Conservation (phyloP, 2,113 vertebrate species). For the Emydocephalus ijimae region DNA sequence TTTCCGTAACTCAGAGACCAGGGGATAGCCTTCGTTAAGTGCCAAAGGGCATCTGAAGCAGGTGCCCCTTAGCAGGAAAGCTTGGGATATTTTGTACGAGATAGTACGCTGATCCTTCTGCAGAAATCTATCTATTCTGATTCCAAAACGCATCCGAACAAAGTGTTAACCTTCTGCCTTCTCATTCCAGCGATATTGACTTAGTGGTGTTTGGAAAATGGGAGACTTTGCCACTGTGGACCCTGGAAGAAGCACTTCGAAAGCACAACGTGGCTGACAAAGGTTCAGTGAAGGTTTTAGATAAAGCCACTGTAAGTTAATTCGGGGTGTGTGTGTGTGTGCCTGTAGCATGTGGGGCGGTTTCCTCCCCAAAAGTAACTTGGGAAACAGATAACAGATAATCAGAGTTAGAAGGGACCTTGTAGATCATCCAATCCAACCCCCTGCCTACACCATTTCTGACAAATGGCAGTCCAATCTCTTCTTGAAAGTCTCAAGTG, state of each 20-base stretch:
- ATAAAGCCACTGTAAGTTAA: conserved; percentile 92
- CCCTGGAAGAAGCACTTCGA: conserved; percentile 91
- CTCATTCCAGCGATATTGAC: conserved; percentile 86
- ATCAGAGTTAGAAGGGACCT: no score
- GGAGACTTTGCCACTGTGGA: conserved; percentile 96
- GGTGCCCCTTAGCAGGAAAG: neutral
- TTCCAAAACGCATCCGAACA: neutral
- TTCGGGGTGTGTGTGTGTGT: neutral
- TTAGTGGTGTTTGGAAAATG: conserved; percentile 97
- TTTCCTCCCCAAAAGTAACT: no score
- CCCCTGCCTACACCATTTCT: no score
- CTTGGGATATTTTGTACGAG: neutral
- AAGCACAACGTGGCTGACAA: conserved; percentile 93
- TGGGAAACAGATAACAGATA: no score
- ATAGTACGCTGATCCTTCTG: neutral
- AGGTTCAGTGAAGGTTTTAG: conserved; percentile 94
- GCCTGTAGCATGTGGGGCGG: neutral
- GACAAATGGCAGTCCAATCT: no score
- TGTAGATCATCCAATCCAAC: no score
- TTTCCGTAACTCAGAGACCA: neutral
- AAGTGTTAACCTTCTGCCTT: neutral
- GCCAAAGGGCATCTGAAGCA: neutral
- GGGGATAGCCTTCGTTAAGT: neutral
- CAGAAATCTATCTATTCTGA: neutral
- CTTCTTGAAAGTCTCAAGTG: no score